Evolutionary conservation across 2,888 invertebrate genomes (phyloP).

Genomic region (Nysson spinosus): DNA sequence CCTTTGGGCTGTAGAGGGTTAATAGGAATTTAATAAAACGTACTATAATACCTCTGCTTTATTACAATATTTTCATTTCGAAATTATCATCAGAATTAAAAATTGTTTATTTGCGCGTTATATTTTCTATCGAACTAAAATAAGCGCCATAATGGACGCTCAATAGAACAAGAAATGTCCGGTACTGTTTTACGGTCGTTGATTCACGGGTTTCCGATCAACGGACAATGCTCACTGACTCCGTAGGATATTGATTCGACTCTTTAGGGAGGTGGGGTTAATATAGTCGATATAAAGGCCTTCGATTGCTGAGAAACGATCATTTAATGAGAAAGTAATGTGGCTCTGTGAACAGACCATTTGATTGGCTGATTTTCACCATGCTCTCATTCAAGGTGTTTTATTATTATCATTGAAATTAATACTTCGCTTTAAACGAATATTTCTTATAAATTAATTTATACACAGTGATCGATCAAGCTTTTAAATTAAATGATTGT

Average conservation of each 20-base stretch:
- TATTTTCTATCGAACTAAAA: constrained; percentile 18
- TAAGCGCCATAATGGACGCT: neutral
- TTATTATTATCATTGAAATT: constrained; percentile 1
- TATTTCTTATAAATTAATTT: no score
- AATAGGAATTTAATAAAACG: no score
- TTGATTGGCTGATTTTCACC: constrained; percentile 29
- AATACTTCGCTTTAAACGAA: neutral
- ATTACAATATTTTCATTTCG: no score
- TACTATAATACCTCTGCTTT: no score
- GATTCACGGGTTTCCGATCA: constrained; percentile 42
- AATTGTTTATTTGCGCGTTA: neutral
- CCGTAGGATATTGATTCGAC: neutral
- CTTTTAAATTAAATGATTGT: no score
- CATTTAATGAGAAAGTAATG: constrained; percentile 72
- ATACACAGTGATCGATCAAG: no score
- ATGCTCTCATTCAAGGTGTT: constrained; percentile 56
- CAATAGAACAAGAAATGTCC: constrained; percentile 19
- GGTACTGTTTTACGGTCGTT: constrained; percentile 43
- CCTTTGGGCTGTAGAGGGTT: no score
- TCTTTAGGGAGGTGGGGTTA: constrained; percentile 32
- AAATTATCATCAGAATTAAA: no score
- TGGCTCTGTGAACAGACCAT: constrained; percentile 45
- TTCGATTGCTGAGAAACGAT: constrained; percentile 56
- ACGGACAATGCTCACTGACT: constrained; percentile 28
- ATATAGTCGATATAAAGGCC: constrained; percentile 73